Percentiles rank a stretch among this genome's conserved stretches.
These are phyloP conservation scores for Serinus canaria DNA, from an alignment of 2,113 vertebrate species.

Conservation along the genomic window DNA sequence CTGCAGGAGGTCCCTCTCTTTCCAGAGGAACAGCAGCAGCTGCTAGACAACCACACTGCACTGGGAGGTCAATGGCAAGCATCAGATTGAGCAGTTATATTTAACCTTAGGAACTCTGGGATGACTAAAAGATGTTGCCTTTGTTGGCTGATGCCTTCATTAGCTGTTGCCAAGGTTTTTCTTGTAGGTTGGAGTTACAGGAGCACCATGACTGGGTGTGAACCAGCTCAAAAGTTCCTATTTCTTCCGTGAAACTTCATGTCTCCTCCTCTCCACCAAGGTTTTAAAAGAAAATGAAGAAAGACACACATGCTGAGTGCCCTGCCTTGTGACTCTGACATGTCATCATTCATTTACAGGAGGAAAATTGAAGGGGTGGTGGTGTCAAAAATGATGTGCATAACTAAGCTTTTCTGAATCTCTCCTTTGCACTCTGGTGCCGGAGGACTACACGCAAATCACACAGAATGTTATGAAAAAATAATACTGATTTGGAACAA, in stretches of 20 bases:
- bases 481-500: neutral
- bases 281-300: conserved; percentile 8
- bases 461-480: neutral
- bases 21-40: neutral
- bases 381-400: neutral
- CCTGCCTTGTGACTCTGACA: conserved; percentile 2
- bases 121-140: neutral
- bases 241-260: neutral
- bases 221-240: neutral
- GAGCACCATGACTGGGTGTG: neutral
- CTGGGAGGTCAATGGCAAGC: neutral
- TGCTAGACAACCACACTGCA: neutral
- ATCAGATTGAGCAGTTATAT: neutral
- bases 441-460: neutral
- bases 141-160: neutral
- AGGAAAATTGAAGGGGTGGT: neutral
- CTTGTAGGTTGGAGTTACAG: neutral
- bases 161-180: conserved; percentile 15
- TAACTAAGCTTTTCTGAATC: neutral
- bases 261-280: neutral
- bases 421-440: neutral
- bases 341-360: neutral
- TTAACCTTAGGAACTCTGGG: conserved; percentile 12
- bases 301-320: neutral
- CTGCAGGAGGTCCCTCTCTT: neutral